Percentiles rank a stretch among this genome's conserved stretches.
Conservation (phyloP, 2,888 invertebrate species). For the Metacarcinus magister region DNA sequence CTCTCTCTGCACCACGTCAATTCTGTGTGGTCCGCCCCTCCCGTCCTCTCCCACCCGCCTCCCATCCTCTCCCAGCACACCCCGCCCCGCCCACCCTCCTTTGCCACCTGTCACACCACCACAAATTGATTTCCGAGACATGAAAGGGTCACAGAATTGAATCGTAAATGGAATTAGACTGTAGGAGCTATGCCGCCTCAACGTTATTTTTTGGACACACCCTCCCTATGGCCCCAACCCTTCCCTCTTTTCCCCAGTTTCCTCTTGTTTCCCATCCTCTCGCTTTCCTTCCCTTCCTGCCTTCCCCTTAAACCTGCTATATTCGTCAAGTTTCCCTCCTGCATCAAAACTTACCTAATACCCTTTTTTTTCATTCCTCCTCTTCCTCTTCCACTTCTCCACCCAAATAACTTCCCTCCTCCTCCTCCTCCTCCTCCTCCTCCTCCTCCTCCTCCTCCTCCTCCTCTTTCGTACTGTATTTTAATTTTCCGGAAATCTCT, state of each 20-base stretch:
- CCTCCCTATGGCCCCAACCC: neutral
- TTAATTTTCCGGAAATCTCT: neutral
- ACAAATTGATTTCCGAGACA: conserved; percentile 41
- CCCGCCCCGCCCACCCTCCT: neutral
- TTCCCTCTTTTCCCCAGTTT: neutral
- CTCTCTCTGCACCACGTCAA: neutral
- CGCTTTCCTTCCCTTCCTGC: neutral
- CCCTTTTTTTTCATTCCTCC: too few relatives aligned
- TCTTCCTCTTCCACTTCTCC: neutral
- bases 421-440: too few relatives aligned
- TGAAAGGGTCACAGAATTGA: conserved; percentile 30
- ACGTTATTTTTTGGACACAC: neutral
- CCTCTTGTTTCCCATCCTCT: neutral
- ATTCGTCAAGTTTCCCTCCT: too few relatives aligned
- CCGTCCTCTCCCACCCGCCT: neutral
- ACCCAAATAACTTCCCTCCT: too few relatives aligned
- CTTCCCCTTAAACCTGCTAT: neutral
- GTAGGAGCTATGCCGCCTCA: neutral
- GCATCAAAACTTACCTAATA: too few relatives aligned
- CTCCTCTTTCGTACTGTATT: neutral
- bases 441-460: neutral
- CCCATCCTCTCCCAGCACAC: neutral
- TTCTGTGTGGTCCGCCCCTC: neutral
- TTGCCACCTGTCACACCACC: conserved; percentile 5
- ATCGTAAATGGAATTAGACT: conserved; percentile 36